Conservation (phyloP, 2,888 invertebrate genomes). For the Chaitophorus viminalis region DNA sequence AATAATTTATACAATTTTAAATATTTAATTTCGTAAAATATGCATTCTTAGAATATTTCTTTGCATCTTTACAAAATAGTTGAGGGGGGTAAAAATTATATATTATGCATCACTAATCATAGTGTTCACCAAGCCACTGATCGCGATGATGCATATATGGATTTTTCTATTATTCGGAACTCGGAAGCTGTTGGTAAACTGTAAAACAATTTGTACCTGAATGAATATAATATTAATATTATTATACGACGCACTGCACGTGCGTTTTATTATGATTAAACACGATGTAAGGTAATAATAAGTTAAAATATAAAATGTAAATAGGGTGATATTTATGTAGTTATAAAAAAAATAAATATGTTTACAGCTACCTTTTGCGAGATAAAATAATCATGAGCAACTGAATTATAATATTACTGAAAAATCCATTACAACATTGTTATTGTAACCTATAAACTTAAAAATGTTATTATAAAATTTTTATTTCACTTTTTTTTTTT, state of each 20-base stretch:
- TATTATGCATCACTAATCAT: no score
- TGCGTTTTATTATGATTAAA: slow-evolving; percentile 55
- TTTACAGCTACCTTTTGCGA: slow-evolving; percentile 34
- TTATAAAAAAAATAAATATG: not conserved
- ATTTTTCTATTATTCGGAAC: not conserved
- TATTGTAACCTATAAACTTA: slow-evolving; percentile 26
- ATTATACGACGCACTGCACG: not conserved
- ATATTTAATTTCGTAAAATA: no score
- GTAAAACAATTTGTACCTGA: slow-evolving; percentile 22
- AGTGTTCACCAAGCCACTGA: no score
- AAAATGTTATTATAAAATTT: not conserved
- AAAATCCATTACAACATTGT: slow-evolving; percentile 33
- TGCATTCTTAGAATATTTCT: no score
- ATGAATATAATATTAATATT: slow-evolving; percentile 21
- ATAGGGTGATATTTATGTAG: not conserved
- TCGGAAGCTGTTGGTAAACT: not conserved
- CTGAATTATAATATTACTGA: slow-evolving; percentile 34
- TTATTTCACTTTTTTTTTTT: not conserved
- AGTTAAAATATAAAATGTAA: slow-evolving; percentile 45
- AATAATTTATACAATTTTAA: no score
- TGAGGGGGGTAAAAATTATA: no score
- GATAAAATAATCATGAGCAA: slow-evolving; percentile 49
- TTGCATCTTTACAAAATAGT: no score
- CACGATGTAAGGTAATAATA: slow-evolving; percentile 46
- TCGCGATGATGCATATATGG: no score